Base-by-base conservation (phyloP, 2,113 vertebrate species). In the Meleagris gallopavo region DNA sequence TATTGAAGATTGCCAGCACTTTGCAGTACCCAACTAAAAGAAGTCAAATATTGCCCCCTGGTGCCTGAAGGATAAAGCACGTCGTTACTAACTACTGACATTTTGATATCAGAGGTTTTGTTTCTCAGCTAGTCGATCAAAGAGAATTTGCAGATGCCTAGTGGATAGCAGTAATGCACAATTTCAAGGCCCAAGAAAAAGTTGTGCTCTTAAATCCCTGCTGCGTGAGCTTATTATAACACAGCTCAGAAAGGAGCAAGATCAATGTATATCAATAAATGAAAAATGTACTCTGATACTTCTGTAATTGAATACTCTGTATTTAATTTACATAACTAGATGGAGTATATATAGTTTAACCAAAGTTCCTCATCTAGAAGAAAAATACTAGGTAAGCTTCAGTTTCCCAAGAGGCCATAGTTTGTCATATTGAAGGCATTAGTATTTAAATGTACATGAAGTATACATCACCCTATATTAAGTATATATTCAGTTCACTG, bases 1-100 rank as follows among this genome's bases (percentile, higher is more conserved):
- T 16, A 3, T 1, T 12, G 8, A 20, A 14, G 21, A 10, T 46
- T 3, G 3, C 13, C 6, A 36, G 20, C 1, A 2, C 3, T 0
- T 4, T 1, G 20, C 41, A 24, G 32, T 8, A 30, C 45, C 18
- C 11, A 25, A 38, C 46, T 32, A 84, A 95, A 93, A 94, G 52
- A 73, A 86, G 88, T 67, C 34, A 73, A 83, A 86, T 71, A 89
- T 73, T 95, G 29, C 90, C 97, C 97, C 92, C 98, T 96, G 72
- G 96, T 96, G 98, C 62, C 91, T 71, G 57, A 57, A 41, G 18
- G 24, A 43, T 71, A 61, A 10, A 76, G 22, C 46, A 58, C 12
- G 9, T 7, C 18, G 6, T 24, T 8, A 5, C 25, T 2, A 72
- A 21, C 29, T 67, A 7, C 52, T 32, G 7, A 2, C 46, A 3